phyloP scores from a whole-genome alignment of 2,888 invertebrate species.

The Dermolepida albohirtum region DNA sequence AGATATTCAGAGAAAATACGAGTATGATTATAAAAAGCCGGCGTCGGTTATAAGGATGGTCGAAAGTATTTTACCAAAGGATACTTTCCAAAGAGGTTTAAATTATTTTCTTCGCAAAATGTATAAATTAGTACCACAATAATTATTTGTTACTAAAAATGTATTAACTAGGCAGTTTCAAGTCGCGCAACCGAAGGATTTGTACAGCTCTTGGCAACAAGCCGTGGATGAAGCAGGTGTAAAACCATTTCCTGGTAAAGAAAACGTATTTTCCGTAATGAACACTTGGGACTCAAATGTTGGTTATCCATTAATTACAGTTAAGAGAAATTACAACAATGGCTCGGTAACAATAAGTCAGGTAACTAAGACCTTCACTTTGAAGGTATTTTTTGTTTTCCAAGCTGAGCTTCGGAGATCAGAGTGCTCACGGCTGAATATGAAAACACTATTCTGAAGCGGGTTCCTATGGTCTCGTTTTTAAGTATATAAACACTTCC shows the following conservation, averaged over 20 bases:
- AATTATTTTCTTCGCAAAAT: slow-evolving; percentile 23
- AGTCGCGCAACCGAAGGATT: slow-evolving; percentile 22
- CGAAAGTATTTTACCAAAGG: slow-evolving; percentile 32
- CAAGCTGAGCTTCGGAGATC: too few relatives aligned
- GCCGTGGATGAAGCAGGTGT: slow-evolving; percentile 23
- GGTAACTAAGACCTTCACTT: too few relatives aligned
- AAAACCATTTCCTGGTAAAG: slow-evolving; percentile 14
- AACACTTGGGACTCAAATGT: slow-evolving; percentile 34
- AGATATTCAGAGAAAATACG: slow-evolving; percentile 74
- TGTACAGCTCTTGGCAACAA: slow-evolving; percentile 35
- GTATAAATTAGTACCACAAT: neutral
- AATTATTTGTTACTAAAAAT: neutral
- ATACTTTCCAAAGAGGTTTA: slow-evolving; percentile 33
- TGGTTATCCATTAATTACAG: slow-evolving; percentile 33
- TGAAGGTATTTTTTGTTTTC: too few relatives aligned
- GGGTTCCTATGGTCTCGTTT: too few relatives aligned
- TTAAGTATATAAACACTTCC: too few relatives aligned
- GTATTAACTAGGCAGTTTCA: slow-evolving; percentile 13
- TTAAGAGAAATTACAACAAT: slow-evolving; percentile 28
- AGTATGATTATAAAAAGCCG: slow-evolving; percentile 72
- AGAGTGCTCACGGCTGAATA: too few relatives aligned
- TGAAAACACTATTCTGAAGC: too few relatives aligned
- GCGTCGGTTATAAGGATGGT: slow-evolving; percentile 43
- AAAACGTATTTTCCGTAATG: slow-evolving; percentile 21
- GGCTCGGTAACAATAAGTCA: slow-evolving; percentile 17